phyloP scores from a whole-genome alignment of 1,140 invertebrate species.

The Drosophila kanapiae region DNA sequence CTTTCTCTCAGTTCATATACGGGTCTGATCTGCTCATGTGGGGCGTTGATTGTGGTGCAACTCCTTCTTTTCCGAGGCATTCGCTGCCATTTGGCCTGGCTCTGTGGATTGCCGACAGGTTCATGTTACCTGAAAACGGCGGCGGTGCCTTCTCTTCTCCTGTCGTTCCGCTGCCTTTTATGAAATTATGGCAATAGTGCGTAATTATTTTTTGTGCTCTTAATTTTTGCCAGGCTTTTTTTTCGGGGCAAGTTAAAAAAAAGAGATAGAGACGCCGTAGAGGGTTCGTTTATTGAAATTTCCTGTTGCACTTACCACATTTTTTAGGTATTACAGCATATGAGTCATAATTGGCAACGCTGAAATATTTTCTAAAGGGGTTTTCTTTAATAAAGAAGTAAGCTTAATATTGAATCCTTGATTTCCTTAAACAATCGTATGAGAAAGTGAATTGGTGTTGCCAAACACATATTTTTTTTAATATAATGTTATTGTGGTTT shows the following conservation, averaged over 20 bases:
- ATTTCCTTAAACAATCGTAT: neutral
- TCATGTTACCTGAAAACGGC: conserved; percentile 74
- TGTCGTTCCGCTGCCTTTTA: conserved; percentile 50
- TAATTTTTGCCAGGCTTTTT: conserved; percentile 64
- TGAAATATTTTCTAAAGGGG: neutral
- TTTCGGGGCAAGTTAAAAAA: conserved; percentile 20
- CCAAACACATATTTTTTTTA: no score
- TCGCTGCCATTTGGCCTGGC: conserved; percentile 31
- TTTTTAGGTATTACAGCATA: neutral
- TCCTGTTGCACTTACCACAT: conserved; percentile 30
- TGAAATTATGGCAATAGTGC: conserved; percentile 84
- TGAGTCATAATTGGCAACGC: neutral
- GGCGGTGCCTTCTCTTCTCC: conserved; percentile 29
- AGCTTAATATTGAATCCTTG: neutral
- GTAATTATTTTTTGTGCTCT: conserved; percentile 85
- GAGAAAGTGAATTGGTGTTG: no score
- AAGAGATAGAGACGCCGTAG: conserved; percentile 13
- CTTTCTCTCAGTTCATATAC: conserved; percentile 19
- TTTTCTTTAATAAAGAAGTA: neutral
- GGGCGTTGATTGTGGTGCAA: conserved; percentile 81
- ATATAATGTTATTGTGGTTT: no score
- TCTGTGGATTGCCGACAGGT: conserved; percentile 75
- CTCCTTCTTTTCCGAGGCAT: conserved; percentile 67
- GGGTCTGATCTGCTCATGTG: conserved; percentile 53
- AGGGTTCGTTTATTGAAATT: conserved; percentile 70